These are phyloP conservation scores for Taenioides sp. DNA, from an alignment of 2,797 vertebrate species.

Conservation along the genomic window DNA sequence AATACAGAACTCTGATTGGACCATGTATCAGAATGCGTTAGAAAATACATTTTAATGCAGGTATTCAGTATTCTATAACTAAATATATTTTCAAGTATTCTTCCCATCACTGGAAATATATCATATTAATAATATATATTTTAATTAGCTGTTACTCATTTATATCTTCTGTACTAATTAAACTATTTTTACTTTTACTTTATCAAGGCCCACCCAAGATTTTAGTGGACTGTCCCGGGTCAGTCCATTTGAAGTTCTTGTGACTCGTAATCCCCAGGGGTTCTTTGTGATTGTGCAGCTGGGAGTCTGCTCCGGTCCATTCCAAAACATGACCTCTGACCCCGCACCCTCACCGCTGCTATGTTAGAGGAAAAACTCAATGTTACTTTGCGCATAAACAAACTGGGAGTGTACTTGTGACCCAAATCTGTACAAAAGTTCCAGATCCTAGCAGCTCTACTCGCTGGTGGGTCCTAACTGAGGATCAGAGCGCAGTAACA, in stretches of 20 bases:
- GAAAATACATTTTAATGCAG: no score
- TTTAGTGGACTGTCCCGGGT: conserved; percentile 17
- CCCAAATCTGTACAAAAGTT: conserved; percentile 2
- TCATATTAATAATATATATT: no score
- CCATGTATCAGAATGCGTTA: no score
- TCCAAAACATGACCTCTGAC: conserved; percentile 36
- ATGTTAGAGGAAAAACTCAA: conserved; percentile 25
- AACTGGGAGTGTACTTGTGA: conserved; percentile 31
- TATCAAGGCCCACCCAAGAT: conserved; percentile 4
- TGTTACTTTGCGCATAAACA: conserved; percentile 43
- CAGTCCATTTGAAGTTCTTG: conserved; percentile 18
- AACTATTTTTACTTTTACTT: background rate
- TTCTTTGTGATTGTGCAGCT: conserved; percentile 42
- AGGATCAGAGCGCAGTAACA: conserved; percentile 42
- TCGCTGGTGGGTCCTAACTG: conserved; percentile 2
- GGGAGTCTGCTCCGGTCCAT: conserved; percentile 47
- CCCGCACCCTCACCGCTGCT: conserved; percentile 19
- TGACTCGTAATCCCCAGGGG: conserved; percentile 44
- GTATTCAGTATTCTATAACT: no score
- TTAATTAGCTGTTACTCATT: no score
- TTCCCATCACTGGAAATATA: no score
- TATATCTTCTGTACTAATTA: no score
- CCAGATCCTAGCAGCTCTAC: background rate
- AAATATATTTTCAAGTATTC: no score
- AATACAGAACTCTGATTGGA: no score